Base-by-base conservation (phyloP, 2,113 vertebrate species). In the Willisornis vidua region DNA sequence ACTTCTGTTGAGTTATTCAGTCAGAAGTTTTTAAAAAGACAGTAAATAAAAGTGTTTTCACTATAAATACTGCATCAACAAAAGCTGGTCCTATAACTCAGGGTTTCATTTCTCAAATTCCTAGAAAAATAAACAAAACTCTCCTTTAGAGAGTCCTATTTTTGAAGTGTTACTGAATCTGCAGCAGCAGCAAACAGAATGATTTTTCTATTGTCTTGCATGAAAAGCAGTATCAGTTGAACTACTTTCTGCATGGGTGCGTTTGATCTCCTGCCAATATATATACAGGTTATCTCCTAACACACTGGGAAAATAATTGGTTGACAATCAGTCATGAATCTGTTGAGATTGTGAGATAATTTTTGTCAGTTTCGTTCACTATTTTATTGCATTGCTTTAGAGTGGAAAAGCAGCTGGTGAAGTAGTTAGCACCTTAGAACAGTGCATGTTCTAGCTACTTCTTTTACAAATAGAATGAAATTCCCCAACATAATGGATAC, bases 71-170 rank as follows among this genome's bases (percentile, higher is more conserved):
- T 7, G 5, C 7, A 81, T 66, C 12, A 77, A 33, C 6, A 19
- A 85, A 57, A 66, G 9, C 5, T 55, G 37, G 18, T 68, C 4
- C 59, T 76, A 4, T 23, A 75, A 70, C 7, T 48, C 33, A 39
- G 5, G 10, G 15, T 43, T 85, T 72, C 5, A 20, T 85, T 82
- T 80, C 59, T 58, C 48, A 81, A 31, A 58, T 45, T 59, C 4
- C 13, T 62, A 7, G 10, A 18, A 43, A 43, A 48, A 43, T 5
- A 71, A 75, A 49, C 23, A 54, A 7, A 74, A 51, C 14, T 20
- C 1, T 37, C 1, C 5, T 43, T 59, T 71, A 18, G 11, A 58
- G 15, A 16, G 7, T n/a, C 4, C 3, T 75, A 0, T 45, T 31
- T 67, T 24, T 16, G 2, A 48, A 57, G 65, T 35, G 12, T 22